phyloP scores from a whole-genome alignment of 2,113 vertebrate genomes.

The Rhadina sibilatrix region DNA sequence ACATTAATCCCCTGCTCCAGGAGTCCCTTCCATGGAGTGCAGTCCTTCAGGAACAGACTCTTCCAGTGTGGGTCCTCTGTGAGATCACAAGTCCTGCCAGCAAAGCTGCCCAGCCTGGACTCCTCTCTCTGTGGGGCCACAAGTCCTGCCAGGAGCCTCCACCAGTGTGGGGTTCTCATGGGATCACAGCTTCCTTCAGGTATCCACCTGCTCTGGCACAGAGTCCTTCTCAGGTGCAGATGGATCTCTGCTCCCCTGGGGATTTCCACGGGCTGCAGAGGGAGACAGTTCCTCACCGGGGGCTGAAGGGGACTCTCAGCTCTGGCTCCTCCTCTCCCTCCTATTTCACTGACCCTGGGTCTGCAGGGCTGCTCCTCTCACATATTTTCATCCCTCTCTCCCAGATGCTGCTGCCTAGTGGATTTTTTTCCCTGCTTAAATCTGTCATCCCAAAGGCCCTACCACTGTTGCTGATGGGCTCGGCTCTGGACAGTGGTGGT shows the following conservation, averaged over 20 bases:
- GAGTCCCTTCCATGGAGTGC: not conserved
- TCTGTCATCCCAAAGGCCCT: not conserved
- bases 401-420: not conserved
- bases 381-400: not conserved
- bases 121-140: not conserved
- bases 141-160: not conserved
- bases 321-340: not conserved
- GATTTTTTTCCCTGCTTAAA: not conserved
- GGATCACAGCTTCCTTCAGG: not conserved
- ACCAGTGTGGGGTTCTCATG: fast-evolving
- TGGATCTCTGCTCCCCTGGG: not conserved
- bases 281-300: not conserved
- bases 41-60: not conserved
- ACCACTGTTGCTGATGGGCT: not conserved
- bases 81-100: not conserved
- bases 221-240: not conserved
- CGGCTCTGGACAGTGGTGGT: too few relatives aligned
- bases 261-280: not conserved
- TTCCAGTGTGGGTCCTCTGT: not conserved
- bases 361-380: not conserved
- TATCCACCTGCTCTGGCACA: not conserved
- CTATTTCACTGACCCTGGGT: not conserved
- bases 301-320: not conserved
- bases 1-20: not conserved
- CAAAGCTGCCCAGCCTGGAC: not conserved